phyloP scores from a whole-genome alignment of 2,797 vertebrate species.

The Rhabdomys pumilio region DNA sequence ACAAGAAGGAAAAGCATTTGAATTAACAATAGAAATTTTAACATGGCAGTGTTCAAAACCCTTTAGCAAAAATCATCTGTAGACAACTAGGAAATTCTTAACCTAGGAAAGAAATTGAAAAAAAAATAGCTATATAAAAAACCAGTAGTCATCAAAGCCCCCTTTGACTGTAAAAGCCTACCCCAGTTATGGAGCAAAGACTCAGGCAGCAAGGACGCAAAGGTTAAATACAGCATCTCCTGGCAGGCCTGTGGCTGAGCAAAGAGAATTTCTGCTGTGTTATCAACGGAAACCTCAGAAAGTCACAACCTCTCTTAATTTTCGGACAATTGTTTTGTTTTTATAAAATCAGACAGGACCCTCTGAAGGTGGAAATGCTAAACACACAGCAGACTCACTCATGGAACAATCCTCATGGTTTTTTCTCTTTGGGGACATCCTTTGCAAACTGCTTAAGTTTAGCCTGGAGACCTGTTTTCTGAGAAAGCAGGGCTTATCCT shows the following conservation, averaged over 20 bases:
- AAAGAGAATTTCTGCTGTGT: background rate
- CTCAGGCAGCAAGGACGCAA: background rate
- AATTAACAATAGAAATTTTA: background rate
- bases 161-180: no score
- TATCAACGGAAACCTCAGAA: background rate
- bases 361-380: background rate
- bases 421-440: background rate
- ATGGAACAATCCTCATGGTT: fast-evolving
- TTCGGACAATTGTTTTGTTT: background rate
- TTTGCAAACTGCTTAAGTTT: background rate
- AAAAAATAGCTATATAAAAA: background rate
- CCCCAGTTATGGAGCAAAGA: background rate
- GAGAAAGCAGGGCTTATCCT: background rate
- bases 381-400: background rate
- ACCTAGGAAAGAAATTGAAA: background rate
- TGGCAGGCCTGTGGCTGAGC: background rate
- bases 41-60: background rate
- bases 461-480: background rate
- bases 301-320: background rate
- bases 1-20: background rate
- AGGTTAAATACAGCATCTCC: background rate
- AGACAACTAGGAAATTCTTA: slow-evolving; percentile 1
- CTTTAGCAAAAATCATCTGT: slow-evolving; percentile 26
- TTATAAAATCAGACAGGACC: background rate
- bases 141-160: background rate